A percentile compares a stretch with the other conserved stretches of the same genome.
Evolutionary conservation across 2,888 invertebrate species (phyloP).

Genomic region (Scrobipalpa costella): DNA sequence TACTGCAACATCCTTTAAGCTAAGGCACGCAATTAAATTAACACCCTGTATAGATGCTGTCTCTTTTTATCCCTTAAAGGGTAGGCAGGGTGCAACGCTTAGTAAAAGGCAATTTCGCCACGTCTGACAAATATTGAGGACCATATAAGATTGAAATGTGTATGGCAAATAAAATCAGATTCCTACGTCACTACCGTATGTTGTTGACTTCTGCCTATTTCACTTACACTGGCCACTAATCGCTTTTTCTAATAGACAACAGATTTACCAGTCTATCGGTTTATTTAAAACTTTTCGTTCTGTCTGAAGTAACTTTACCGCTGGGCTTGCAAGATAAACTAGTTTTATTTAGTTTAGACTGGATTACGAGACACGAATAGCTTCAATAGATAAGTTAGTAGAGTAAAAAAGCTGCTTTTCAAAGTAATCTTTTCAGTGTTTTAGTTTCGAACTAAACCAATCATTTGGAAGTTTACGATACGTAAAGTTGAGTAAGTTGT

Average conservation of each 20-base stretch:
- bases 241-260: constrained; percentile 24
- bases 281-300: constrained; percentile 29
- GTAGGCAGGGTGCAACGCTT: too few species aligned
- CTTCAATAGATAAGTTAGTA: background rate
- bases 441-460: constrained; percentile 2
- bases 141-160: too few species aligned
- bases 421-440: constrained; percentile 2
- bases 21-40: too few species aligned
- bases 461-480: constrained; percentile 1
- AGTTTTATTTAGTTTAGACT: constrained; percentile 24
- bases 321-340: constrained; percentile 16
- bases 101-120: too few species aligned
- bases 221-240: constrained; percentile 8
- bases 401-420: background rate
- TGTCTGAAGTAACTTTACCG: constrained; percentile 2
- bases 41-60: too few species aligned
- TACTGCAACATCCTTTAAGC: too few species aligned
- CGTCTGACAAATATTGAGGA: too few species aligned
- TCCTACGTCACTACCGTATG: background rate
- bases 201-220: constrained; percentile 1
- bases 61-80: too few species aligned
- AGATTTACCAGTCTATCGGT: constrained; percentile 30
- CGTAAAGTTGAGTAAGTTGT: background rate
- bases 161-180: too few species aligned
- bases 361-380: constrained; percentile 22